phyloP scores from a whole-genome alignment of 2,888 invertebrate genomes.

The Liopterus haemorrhoidalis region DNA sequence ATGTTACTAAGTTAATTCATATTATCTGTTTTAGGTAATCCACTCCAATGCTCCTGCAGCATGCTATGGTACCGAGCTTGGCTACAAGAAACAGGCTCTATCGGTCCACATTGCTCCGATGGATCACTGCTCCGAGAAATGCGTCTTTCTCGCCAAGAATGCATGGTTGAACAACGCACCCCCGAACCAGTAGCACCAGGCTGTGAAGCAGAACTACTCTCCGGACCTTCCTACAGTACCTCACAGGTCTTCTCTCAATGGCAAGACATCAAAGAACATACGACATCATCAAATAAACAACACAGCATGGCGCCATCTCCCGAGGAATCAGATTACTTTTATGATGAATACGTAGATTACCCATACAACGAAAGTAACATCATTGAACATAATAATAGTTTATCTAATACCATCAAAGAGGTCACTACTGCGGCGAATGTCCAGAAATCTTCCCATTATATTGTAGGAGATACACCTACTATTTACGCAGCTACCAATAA shows the following conservation, averaged over 20 bases:
- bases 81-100: slow-evolving; percentile 67
- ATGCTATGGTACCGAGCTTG: slow-evolving; percentile 79
- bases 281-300: slow-evolving; percentile 46
- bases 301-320: slow-evolving; percentile 58
- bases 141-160: slow-evolving; percentile 64
- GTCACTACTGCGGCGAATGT: slow-evolving; percentile 16
- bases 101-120: slow-evolving; percentile 74
- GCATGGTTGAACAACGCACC: slow-evolving; percentile 47
- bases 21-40: slow-evolving; percentile 60
- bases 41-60: slow-evolving; percentile 73
- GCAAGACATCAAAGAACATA: slow-evolving; percentile 50
- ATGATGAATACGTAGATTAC: slow-evolving; percentile 77
- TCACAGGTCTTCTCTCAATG: slow-evolving; percentile 55
- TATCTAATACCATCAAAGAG: slow-evolving; percentile 32
- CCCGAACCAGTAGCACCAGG: slow-evolving; percentile 57
- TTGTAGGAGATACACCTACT: slow-evolving; percentile 56
- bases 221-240: slow-evolving; percentile 47
- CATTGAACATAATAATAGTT: slow-evolving; percentile 29
- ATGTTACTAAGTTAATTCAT: no score
- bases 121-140: slow-evolving; percentile 70
- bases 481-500: slow-evolving; percentile 51
- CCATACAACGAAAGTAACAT: slow-evolving; percentile 58
- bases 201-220: slow-evolving; percentile 61
- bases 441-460: slow-evolving; percentile 45
- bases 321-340: slow-evolving; percentile 75